Conservation (phyloP, 2,888 invertebrate species). For the Agriotes lineatus region DNA sequence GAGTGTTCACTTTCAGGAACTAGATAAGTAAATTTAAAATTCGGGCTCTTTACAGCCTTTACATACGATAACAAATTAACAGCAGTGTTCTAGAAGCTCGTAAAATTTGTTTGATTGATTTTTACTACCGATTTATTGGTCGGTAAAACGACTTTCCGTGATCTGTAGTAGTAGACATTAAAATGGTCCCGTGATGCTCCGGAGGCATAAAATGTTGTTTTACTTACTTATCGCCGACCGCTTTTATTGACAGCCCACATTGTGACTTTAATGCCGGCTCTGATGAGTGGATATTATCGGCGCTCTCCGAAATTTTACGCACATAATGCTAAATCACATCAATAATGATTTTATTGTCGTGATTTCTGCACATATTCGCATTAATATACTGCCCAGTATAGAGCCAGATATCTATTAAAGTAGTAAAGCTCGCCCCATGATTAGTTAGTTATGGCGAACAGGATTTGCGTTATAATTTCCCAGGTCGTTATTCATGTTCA, state of each 20-base stretch:
- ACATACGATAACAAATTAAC: conserved; percentile 25
- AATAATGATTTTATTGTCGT: neutral
- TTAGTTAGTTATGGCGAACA: too few species aligned
- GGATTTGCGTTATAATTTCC: too few species aligned
- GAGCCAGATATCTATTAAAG: neutral
- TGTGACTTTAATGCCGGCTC: conserved; percentile 11
- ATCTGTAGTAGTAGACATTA: conserved; percentile 24
- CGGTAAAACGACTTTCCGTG: conserved; percentile 27
- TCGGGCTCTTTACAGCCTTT: conserved; percentile 3
- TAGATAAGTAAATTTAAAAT: conserved; percentile 18
- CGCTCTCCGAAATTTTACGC: conserved; percentile 9
- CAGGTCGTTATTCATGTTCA: too few species aligned
- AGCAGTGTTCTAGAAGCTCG: too few species aligned
- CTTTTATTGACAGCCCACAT: conserved; percentile 13
- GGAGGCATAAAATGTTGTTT: conserved; percentile 4
- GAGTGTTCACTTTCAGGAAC: neutral
- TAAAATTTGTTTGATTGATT: conserved; percentile 38
- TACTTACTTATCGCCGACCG: conserved; percentile 14
- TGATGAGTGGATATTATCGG: conserved; percentile 1
- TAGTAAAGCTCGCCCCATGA: too few species aligned
- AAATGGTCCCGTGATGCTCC: neutral
- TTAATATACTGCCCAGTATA: neutral
- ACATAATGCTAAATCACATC: neutral
- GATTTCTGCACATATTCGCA: neutral
- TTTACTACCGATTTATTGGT: conserved; percentile 31